Conservation (phyloP, 2,888 invertebrate species). For the Gastrophysa polygoni region DNA sequence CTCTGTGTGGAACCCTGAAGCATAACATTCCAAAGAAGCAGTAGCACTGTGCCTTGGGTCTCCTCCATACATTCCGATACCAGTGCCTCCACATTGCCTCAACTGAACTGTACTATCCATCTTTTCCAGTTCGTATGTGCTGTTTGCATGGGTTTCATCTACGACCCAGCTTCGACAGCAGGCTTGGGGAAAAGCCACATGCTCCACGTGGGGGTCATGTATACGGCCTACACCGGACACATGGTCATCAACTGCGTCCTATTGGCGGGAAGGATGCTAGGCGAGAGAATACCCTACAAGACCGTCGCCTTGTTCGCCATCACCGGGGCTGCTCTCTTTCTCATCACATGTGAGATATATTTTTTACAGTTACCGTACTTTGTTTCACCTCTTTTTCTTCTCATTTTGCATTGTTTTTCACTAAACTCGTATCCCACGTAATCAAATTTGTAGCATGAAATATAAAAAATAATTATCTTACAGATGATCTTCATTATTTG, state of each 20-base stretch:
- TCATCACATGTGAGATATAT: slow-evolving; percentile 62
- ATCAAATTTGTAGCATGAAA: too few species aligned
- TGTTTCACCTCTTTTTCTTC: too few species aligned
- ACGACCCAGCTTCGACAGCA: slow-evolving; percentile 66
- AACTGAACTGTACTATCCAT: not conserved
- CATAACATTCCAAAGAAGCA: too few species aligned
- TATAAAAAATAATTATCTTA: too few species aligned
- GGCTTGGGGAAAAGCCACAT: slow-evolving; percentile 63
- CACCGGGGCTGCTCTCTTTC: slow-evolving; percentile 67
- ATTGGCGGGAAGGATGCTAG: slow-evolving; percentile 65
- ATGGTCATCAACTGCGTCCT: slow-evolving; percentile 69
- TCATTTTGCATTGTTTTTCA: too few species aligned
- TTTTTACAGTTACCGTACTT: too few species aligned
- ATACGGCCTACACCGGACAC: slow-evolving; percentile 69
- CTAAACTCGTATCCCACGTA: too few species aligned
- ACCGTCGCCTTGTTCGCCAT: slow-evolving; percentile 68
- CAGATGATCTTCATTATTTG: too few species aligned
- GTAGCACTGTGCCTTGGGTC: too few species aligned
- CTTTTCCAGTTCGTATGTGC: slow-evolving; percentile 65
- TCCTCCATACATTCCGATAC: too few species aligned
- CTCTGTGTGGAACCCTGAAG: too few species aligned
- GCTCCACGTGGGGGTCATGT: slow-evolving; percentile 69
- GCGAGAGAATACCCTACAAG: slow-evolving; percentile 69
- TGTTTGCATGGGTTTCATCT: slow-evolving; percentile 67
- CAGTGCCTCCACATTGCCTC: not conserved